These are phyloP conservation scores for Mixornis gularis DNA, from an alignment of 2,113 vertebrate species.

Conservation along the genomic window DNA sequence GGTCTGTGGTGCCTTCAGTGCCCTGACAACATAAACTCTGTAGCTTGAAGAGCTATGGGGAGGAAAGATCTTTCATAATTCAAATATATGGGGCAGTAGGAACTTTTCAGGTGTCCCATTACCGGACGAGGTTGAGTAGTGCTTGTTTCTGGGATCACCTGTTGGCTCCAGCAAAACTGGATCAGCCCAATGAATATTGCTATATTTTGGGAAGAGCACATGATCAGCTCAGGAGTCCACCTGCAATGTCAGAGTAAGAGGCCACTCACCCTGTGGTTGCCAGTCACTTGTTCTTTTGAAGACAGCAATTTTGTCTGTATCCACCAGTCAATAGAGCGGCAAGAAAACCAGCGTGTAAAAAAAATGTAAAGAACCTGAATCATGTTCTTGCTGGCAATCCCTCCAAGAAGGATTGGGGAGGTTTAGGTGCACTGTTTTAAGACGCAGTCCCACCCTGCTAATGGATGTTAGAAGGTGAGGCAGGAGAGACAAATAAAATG, in stretches of 20 bases:
- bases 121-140: neutral
- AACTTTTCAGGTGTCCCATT: neutral
- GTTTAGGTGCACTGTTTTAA: neutral
- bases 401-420: neutral
- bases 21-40: neutral
- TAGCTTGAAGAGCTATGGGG: neutral
- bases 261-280: neutral
- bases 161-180: neutral
- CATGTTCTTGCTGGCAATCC: neutral
- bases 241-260: neutral
- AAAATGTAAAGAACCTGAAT: neutral
- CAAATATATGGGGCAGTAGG: neutral
- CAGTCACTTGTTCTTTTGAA: neutral
- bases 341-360: neutral
- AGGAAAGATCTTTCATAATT: neutral
- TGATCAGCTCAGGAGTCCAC: neutral
- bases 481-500: neutral
- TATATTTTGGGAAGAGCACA: fast-evolving
- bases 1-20: neutral
- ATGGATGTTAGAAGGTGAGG: neutral
- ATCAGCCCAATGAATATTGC: neutral
- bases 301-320: neutral
- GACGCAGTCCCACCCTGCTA: neutral
- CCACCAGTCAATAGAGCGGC: neutral
- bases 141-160: neutral